phyloP scores from a whole-genome alignment of 2,888 invertebrate species.

The Dione juno region DNA sequence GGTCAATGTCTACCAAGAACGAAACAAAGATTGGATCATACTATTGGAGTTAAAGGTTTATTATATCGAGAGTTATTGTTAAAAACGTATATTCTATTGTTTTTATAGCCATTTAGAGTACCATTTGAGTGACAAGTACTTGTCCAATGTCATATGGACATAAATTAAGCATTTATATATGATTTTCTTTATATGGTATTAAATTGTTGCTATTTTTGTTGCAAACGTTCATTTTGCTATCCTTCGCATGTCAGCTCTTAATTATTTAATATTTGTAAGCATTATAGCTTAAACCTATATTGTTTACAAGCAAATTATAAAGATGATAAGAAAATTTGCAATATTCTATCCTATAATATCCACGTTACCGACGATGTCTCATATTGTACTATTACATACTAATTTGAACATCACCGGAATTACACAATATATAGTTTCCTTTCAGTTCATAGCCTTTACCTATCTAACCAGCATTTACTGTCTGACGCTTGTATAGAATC shows the following conservation, averaged over 20 bases:
- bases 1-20: conserved; percentile 62
- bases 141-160: not conserved
- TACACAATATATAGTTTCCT: not conserved
- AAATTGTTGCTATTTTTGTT: not conserved
- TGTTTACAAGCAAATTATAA: conserved; percentile 66
- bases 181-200: not conserved
- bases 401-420: not conserved
- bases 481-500: not conserved
- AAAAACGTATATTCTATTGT: not conserved
- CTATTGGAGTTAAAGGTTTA: conserved; percentile 4
- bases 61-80: conserved; percentile 4
- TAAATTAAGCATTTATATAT: not conserved
- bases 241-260: conserved; percentile 10
- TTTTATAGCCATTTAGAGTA: not conserved
- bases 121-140: not conserved
- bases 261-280: not conserved
- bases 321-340: not conserved
- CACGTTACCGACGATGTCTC: conserved; percentile 42
- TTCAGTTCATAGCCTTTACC: not conserved
- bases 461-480: not conserved
- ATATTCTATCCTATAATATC: conserved; percentile 65
- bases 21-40: conserved; percentile 28
- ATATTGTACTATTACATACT: conserved; percentile 3
- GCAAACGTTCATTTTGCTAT: not conserved
- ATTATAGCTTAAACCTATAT: not conserved